phyloP scores from a whole-genome alignment of 2,113 vertebrate species.

The Tragelaphus strepsiceros region DNA sequence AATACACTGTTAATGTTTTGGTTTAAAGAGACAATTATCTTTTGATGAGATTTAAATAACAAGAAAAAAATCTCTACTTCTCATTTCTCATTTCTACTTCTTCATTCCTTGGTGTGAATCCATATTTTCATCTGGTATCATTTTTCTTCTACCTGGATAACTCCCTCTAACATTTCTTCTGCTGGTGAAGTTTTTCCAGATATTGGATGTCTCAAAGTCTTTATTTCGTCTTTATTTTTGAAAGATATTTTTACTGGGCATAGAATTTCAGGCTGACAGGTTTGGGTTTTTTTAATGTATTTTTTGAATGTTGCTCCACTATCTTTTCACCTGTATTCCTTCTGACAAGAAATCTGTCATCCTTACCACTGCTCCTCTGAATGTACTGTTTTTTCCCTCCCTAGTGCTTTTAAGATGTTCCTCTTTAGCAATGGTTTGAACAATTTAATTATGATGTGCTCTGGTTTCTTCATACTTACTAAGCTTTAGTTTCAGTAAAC shows the following conservation, averaged over 20 bases:
- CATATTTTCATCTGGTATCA: background rate
- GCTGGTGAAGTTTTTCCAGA: background rate
- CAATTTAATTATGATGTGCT: background rate
- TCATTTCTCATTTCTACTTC: background rate
- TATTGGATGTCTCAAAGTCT: background rate
- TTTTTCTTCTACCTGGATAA: background rate
- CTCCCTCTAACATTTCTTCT: background rate
- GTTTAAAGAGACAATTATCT: background rate
- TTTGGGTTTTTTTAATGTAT: background rate
- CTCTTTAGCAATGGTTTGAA: background rate
- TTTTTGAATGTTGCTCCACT: background rate
- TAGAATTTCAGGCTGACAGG: background rate
- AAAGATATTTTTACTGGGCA: background rate
- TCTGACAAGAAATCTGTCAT: slow-evolving; percentile 1
- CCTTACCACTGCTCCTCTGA: background rate
- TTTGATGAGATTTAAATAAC: background rate
- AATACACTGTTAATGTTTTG: background rate
- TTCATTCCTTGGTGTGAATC: background rate
- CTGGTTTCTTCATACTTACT: background rate
- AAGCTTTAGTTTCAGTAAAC: background rate
- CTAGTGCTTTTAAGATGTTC: background rate
- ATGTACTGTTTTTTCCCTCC: background rate
- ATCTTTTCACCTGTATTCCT: background rate
- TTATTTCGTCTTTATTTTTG: background rate
- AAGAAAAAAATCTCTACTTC: background rate